Evolutionary conservation across 1,140 invertebrate species (phyloP), one percentile per base, ranked within the genome.

Genomic region (Amyelois transitella): DNA sequence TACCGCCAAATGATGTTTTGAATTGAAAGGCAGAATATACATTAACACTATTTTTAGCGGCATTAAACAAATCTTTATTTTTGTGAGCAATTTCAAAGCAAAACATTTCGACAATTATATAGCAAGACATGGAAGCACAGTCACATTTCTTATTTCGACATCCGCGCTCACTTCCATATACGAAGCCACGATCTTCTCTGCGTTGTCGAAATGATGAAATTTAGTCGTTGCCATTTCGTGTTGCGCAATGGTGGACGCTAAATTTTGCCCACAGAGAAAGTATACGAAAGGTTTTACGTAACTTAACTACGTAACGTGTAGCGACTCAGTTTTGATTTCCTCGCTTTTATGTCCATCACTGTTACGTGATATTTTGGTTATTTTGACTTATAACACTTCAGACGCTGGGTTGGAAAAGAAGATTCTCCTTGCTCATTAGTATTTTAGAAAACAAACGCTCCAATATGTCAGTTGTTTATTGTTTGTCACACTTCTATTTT

Each of bases 221-320:
- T 86, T 77, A 75, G 76, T 74, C 75, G 69, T 73, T 81, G 82
- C 81, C 80, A 85, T 85, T 88, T 86, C 77, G 74, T 68, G 60
- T 88, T 88, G 70, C 78, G 67, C 68, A 88, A 88, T 55, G 43
- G 63, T 72, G 73, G 71, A 78, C 81, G 80, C 82, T 86, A 86
- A 88, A 88, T 86, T 88, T 88, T 88, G 85, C 77, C 81, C 82
- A 78, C 85, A 83, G 85, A 85, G 85, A 88, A 88, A 88, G 85
- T 86, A 81, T 79, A 77, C 85, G 85, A 88, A 88, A 88, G 85
- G 81, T 61, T 77, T 86, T 88, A 88, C 75, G 80, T 85, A 88
- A 88, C 43, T 17, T 38, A 53, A 53, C 62, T 55, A 88, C 85
- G 85, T 88, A 86, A 86, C 81, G 65, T 73, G 74, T 72, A 77